phyloP scores from a whole-genome alignment of 2,888 invertebrate species.

The Dyspetes luteomarginatus region DNA sequence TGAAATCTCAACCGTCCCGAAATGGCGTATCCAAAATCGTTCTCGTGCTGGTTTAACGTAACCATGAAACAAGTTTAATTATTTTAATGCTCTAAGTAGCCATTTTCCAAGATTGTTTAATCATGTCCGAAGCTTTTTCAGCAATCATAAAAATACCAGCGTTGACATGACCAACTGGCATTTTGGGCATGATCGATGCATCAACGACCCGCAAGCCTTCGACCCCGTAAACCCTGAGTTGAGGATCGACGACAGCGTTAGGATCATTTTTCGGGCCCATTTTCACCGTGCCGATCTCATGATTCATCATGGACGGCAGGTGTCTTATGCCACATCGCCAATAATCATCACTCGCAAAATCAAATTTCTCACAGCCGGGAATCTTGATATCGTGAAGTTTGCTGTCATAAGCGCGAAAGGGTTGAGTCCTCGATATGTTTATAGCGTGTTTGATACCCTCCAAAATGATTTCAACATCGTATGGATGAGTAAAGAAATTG shows the following conservation, averaged over 20 bases:
- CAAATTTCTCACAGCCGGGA: slow-evolving; percentile 85
- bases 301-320: slow-evolving; percentile 87
- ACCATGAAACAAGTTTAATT: too few species aligned
- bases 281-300: slow-evolving; percentile 86
- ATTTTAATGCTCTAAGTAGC: background rate
- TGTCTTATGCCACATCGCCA: slow-evolving; percentile 88
- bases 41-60: too few species aligned
- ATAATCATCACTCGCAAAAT: slow-evolving; percentile 86
- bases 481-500: slow-evolving; percentile 90
- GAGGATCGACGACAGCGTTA: slow-evolving; percentile 85
- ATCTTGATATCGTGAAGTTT: slow-evolving; percentile 82
- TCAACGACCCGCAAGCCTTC: slow-evolving; percentile 85
- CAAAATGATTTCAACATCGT: slow-evolving; percentile 80
- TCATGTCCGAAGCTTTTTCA: slow-evolving; percentile 86
- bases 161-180: slow-evolving; percentile 86
- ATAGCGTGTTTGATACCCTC: slow-evolving; percentile 86
- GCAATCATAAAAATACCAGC: slow-evolving; percentile 86
- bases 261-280: slow-evolving; percentile 85
- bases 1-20: too few species aligned
- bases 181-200: slow-evolving; percentile 86
- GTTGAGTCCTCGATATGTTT: slow-evolving; percentile 83
- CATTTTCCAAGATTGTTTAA: slow-evolving; percentile 83
- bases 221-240: slow-evolving; percentile 85
- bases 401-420: slow-evolving; percentile 84
- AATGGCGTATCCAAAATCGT: too few species aligned